phyloP scores from a whole-genome alignment of 2,113 vertebrate species.

The Phainopepla nitens region DNA sequence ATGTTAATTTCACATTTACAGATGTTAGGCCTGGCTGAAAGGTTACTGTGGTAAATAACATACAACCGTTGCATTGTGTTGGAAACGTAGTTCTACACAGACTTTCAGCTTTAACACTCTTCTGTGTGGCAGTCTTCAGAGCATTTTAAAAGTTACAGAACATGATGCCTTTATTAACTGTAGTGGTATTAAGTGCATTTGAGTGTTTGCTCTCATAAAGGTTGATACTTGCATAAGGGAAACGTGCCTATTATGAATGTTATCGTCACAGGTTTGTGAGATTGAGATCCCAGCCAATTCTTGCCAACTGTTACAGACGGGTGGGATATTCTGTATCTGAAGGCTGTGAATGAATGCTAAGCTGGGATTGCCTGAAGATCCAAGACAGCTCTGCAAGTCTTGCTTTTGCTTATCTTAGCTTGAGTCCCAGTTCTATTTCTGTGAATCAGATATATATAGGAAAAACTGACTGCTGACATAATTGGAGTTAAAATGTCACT shows the following conservation, averaged over 20 bases:
- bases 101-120: neutral
- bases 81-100: neutral
- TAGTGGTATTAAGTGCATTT: neutral
- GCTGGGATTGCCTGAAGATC: neutral
- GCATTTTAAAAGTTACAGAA: neutral
- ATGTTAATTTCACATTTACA: neutral
- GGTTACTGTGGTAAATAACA: neutral
- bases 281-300: neutral
- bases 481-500: slow-evolving; percentile 19
- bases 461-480: slow-evolving; percentile 58
- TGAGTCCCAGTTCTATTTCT: slow-evolving; percentile 63
- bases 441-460: slow-evolving; percentile 63
- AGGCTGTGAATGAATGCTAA: neutral
- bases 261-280: neutral
- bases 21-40: neutral
- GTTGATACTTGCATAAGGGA: neutral
- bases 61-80: neutral
- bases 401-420: slow-evolving; percentile 61
- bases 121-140: neutral
- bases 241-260: neutral
- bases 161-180: neutral
- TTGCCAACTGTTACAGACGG: neutral
- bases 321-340: neutral
- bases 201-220: neutral
- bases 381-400: neutral